phyloP scores from a whole-genome alignment of 2,797 vertebrate species.

The Enteromius trimaculatus region DNA sequence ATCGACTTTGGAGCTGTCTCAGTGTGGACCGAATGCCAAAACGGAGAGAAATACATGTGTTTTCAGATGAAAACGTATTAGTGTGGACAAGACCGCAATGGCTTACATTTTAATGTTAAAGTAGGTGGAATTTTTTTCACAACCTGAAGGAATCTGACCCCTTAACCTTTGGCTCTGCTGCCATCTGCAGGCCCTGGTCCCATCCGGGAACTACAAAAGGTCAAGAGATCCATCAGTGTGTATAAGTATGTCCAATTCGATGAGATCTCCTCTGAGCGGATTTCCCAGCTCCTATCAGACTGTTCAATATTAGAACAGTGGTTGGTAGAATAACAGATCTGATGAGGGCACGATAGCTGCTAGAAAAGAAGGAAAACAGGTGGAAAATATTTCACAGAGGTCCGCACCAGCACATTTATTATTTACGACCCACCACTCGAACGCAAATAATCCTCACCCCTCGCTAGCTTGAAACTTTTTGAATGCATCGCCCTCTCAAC shows the following conservation, averaged over 20 bases:
- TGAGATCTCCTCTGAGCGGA: constrained; percentile 8
- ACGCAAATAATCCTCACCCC: constrained; percentile 39
- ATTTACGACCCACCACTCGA: constrained; percentile 19
- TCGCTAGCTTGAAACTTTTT: constrained; percentile 30
- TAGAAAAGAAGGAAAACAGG: constrained; percentile 7
- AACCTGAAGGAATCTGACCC: background rate
- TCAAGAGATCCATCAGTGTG: constrained; percentile 36
- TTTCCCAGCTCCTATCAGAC: constrained; percentile 42
- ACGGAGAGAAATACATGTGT: background rate
- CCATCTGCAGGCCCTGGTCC: background rate
- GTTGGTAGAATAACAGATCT: constrained; percentile 13
- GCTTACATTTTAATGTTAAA: background rate
- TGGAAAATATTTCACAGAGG: constrained; percentile 30
- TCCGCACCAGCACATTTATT: constrained; percentile 36
- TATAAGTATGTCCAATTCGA: constrained; percentile 7
- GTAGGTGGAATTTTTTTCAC: background rate
- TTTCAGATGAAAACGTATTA: background rate
- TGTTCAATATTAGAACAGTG: constrained; percentile 6
- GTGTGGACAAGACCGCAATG: background rate
- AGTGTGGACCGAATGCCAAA: background rate
- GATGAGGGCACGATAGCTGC: background rate
- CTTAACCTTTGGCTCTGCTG: constrained; percentile 6
- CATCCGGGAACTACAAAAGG: constrained; percentile 1
- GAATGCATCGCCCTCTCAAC: constrained; percentile 48
- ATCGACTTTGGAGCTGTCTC: background rate